Base-by-base conservation (phyloP, 2,888 invertebrate genomes). In the Acleris literana region DNA sequence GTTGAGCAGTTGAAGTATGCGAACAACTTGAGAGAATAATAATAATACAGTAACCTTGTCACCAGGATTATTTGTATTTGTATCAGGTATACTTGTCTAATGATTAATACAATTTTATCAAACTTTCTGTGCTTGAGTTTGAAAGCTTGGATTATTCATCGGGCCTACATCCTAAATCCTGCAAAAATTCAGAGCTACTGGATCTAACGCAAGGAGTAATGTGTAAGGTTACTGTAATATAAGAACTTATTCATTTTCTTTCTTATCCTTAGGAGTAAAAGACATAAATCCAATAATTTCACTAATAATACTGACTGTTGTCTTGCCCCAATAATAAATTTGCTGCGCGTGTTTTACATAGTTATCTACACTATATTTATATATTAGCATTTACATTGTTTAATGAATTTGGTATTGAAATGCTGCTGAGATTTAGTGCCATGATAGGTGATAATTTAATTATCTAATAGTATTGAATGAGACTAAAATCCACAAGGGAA, bases 1-100 rank as follows among this genome's bases (percentile, higher is more conserved):
- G 81, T 93, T 68, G 90, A 92, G 69, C 85, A 88, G 72, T 76
- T 93, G 64, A 93, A 93, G 77, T 71, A 77, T 22, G 55, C 55
- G 1, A 6, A 44, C 20, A 65, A 65, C 33, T 63, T 72, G 67
- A 68, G 66, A 53, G 43, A 64, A 53, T 39, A 59, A 29, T 6
- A 46, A 57, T 33, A 33, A 33, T 33, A 33, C 25, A 25, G 25
- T 25, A 25, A 25, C 33, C 33, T 33, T 33, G 33, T 33, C 33
- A 33, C 33, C 33, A 33, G 33, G 33, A 33, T 9, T 25, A 25
- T 25, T 25, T 25, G 25, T 25, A 25, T 25, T 6, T 25, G 6
- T 25, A 25, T 25, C 25, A 7, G 25, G 25, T 25, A 6, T 6
- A 25, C 7, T 2, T 33, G 33, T 33, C 7, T 9, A 9, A 9